phyloP scores from a whole-genome alignment of 2,113 vertebrate species.

The Megaptera novaeangliae region DNA sequence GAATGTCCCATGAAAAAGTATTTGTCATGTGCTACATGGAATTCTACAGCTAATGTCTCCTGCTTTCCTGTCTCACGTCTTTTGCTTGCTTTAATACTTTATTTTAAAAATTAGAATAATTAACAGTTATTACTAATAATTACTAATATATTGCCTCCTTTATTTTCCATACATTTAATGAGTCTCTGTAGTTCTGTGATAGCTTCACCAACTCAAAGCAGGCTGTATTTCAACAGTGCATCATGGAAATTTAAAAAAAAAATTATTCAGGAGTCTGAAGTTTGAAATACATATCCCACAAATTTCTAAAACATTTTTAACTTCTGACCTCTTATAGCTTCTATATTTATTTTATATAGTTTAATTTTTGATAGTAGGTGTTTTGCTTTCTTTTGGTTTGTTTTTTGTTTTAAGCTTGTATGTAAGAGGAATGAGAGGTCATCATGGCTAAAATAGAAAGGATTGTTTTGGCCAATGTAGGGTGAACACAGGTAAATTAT shows the following conservation, averaged over 20 bases:
- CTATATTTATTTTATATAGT: not conserved
- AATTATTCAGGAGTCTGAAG: not conserved
- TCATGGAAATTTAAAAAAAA: not conserved
- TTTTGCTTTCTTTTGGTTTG: not conserved
- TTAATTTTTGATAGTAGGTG: not conserved
- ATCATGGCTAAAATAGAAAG: not conserved
- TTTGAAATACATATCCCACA: not conserved
- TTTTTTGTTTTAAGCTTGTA: not conserved
- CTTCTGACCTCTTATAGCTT: not conserved
- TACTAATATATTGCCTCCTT: not conserved
- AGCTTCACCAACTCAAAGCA: not conserved
- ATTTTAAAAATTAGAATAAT: not conserved
- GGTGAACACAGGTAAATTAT: not conserved
- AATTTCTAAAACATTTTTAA: not conserved
- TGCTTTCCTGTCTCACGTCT: not conserved
- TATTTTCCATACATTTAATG: not conserved
- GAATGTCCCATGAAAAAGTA: not conserved
- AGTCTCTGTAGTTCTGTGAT: not conserved
- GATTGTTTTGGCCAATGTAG: not conserved
- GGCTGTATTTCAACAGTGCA: not conserved
- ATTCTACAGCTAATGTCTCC: not conserved
- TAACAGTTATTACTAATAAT: not conserved
- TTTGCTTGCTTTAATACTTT: not conserved
- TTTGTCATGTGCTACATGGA: fast-evolving
- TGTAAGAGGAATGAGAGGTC: not conserved